Evolutionary conservation across 1,140 invertebrate species (phyloP).

Genomic region (Orussus abietinus): DNA sequence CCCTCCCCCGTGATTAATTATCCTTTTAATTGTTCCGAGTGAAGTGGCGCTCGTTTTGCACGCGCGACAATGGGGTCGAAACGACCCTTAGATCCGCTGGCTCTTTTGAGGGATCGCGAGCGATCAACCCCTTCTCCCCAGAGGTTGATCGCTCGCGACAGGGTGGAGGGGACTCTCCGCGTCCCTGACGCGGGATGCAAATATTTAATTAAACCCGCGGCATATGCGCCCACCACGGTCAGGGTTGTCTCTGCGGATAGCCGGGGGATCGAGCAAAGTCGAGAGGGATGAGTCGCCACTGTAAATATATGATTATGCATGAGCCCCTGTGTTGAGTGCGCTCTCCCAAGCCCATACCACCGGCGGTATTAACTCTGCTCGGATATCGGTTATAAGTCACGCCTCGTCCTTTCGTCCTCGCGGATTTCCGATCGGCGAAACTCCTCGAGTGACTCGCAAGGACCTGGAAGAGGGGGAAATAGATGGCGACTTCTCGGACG

Average conservation of each 20-base stretch:
- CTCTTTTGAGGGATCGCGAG: too few species aligned
- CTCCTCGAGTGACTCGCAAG: slow-evolving; percentile 1
- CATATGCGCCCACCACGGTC: slow-evolving; percentile 21
- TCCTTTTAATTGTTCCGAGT: slow-evolving; percentile 17
- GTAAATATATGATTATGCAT: slow-evolving; percentile 49
- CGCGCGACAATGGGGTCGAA: slow-evolving; percentile 16
- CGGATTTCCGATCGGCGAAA: slow-evolving; percentile 8
- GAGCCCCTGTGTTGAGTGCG: slow-evolving; percentile 39
- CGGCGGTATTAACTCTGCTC: slow-evolving; percentile 17
- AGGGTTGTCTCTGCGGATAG: slow-evolving; percentile 12
- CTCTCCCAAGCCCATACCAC: slow-evolving; percentile 28
- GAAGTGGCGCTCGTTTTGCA: slow-evolving; percentile 2
- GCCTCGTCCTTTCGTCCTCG: slow-evolving; percentile 16
- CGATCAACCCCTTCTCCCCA: too few species aligned
- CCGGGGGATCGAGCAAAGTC: background rate
- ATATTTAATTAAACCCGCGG: slow-evolving; percentile 43
- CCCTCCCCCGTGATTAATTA: slow-evolving; percentile 16
- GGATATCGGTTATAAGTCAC: too few species aligned
- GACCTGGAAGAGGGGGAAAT: background rate
- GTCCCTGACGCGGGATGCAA: slow-evolving; percentile 30
- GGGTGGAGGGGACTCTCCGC: too few species aligned
- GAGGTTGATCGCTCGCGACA: too few species aligned
- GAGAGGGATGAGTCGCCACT: slow-evolving; percentile 14
- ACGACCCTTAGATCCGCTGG: too few species aligned
- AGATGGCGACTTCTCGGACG: slow-evolving; percentile 1